These are phyloP conservation scores for Parasteatoda lunata DNA, from an alignment of 2,888 invertebrate species.

Conservation along the genomic window DNA sequence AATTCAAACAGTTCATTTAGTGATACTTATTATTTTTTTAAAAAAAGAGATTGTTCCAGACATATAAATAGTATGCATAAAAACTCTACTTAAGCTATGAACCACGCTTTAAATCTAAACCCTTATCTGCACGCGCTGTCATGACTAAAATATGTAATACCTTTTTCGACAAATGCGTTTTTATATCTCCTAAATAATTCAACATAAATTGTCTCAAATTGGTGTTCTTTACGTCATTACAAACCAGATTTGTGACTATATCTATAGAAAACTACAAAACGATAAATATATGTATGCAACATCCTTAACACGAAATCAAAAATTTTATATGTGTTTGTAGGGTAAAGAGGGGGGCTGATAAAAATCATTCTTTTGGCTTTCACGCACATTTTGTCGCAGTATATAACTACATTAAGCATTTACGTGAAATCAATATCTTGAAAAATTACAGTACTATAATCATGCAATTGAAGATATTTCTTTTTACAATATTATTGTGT, in stretches of 20 bases:
- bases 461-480: slow-evolving; percentile 10
- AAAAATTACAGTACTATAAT: slow-evolving; percentile 31
- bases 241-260: slow-evolving; percentile 18
- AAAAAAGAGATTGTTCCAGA: too few species aligned
- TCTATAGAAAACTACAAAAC: slow-evolving; percentile 4
- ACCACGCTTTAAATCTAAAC: background rate
- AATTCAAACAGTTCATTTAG: too few species aligned
- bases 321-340: background rate
- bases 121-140: background rate
- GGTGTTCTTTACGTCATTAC: slow-evolving; percentile 41
- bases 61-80: too few species aligned
- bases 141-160: slow-evolving; percentile 14
- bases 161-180: background rate
- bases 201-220: slow-evolving; percentile 33
- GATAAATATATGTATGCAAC: slow-evolving; percentile 15
- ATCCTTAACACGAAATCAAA: slow-evolving; percentile 29
- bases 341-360: background rate
- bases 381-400: slow-evolving; percentile 15
- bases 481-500: slow-evolving; percentile 28
- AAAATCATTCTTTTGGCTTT: slow-evolving; percentile 19
- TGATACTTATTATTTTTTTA: too few species aligned
- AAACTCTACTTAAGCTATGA: background rate
- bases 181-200: slow-evolving; percentile 50
- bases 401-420: background rate
- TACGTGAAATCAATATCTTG: slow-evolving; percentile 9